Evolutionary conservation across 2,888 invertebrate genomes (phyloP).

Genomic region (Girardia tigrina): DNA sequence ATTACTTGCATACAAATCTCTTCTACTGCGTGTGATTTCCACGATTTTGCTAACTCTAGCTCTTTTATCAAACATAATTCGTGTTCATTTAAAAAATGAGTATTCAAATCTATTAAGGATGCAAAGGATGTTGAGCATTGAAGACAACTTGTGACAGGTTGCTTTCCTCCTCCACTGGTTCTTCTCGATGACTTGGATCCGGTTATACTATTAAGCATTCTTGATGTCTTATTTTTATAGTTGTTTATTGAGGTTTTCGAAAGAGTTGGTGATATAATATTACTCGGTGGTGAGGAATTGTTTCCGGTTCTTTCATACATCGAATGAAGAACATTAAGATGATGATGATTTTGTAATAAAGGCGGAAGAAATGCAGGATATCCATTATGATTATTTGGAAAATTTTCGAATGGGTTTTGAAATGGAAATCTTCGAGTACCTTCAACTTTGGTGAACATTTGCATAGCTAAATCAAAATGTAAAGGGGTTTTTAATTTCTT

Average conservation of each 20-base stretch:
- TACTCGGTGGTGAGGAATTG: not conserved
- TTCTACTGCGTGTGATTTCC: slow-evolving; percentile 34
- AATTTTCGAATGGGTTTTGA: slow-evolving; percentile 20
- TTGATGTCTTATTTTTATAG: not conserved
- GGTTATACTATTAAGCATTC: not conserved
- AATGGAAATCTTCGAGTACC: not conserved
- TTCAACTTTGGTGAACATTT: not conserved
- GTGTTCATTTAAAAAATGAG: slow-evolving; percentile 43
- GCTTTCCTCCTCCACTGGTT: slow-evolving; percentile 30
- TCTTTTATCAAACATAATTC: slow-evolving; percentile 38
- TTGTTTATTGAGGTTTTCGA: not conserved
- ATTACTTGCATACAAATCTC: slow-evolving; percentile 33
- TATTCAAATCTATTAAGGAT: slow-evolving; percentile 45
- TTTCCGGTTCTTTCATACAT: not conserved
- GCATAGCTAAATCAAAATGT: slow-evolving; percentile 4
- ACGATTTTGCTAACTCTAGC: slow-evolving; percentile 28
- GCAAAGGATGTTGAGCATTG: slow-evolving; percentile 44
- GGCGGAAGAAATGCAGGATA: not conserved
- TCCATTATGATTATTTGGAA: not conserved
- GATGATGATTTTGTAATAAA: not conserved
- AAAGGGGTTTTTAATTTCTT: not conserved
- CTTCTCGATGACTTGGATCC: not conserved
- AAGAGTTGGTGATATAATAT: not conserved
- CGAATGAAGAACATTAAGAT: not conserved
- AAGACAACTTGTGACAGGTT: slow-evolving; percentile 32